Base-by-base conservation (phyloP, 2,888 invertebrate species). In the Linhomoeus sp. region DNA sequence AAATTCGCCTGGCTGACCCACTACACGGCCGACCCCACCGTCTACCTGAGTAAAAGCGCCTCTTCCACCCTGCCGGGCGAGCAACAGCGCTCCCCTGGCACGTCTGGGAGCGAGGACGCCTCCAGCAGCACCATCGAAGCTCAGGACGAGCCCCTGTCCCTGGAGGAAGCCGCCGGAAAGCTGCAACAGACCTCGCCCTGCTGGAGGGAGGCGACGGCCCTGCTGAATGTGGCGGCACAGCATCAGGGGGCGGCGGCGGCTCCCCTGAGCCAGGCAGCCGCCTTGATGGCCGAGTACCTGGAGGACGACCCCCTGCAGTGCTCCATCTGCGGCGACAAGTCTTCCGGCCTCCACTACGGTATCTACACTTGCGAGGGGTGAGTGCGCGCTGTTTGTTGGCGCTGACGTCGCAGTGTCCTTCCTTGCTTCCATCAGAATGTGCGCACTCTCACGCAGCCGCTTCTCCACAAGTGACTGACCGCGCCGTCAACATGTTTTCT, bases 321-420 rank as follows among this genome's bases (percentile, higher is more conserved):
- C 68, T 87, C 88, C 83, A 94, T 94, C 60, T 94, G 94, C 69
- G 87, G 87, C 67, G 94, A 94, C 66, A 87, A 86, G 63, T 90
- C 92, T 46, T 90, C 92, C 2, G 94, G 94, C 29, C 75, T 94
- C 48, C 94, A 94, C 69, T 94, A 94, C 66, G 94, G 94, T 52
- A 92, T 94, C 67, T 90, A 92, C 64, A 94, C 94, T 48, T 94
- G 94, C 71, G 94, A 94, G 72, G 94, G 94, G 74, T 80, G 67
- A 71, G 73, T 56, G 24, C n/a, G 24, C 43, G n/a, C 24, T 43
- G 41, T 14, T 43, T 12, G 23, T 22, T 15, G 12, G 23, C 23
- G 15, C n/a, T 12, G 41, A 12, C n/a, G 23, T 40, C 15, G 9
- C 12, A 19, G 20, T 40, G 14, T 44, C 38, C 19, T 39, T 39